Evolutionary conservation across 2,888 invertebrate genomes (phyloP), one percentile per base, ranked within the genome.

Genomic region (Euproctis similis): DNA sequence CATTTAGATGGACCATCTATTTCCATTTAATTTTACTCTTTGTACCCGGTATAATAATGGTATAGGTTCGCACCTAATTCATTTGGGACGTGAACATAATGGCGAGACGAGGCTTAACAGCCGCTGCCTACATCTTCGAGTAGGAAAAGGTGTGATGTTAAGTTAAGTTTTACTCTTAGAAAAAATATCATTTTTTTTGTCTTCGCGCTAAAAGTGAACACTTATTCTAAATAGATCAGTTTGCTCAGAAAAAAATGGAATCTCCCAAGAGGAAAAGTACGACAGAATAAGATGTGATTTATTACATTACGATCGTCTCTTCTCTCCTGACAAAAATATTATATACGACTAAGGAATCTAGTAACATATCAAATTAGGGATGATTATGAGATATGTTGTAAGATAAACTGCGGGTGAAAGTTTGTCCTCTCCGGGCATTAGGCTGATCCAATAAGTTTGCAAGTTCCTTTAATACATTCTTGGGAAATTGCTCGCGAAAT

Each of bases 381-480:
- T 53, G 46, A 49, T 58, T 51, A 49, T 39, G 34, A 35, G 34
- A 35, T 40, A 47, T 45, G 46, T 53, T 41, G 50, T 42, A 32
- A 39, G 39, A 44, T 46, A 41, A 54, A 53, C 50, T 50, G 29
- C 42, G 4, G 35, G 5, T 33, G 22, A 44, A 44, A 49, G 56
- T 43, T 58, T 53, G 20, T 29, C 32, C 37, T 42, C 36, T 52
- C 4, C 12, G 38, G 34, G 45, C 24, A 34, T 41, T 42, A 37
- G 43, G 45, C 40, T 43, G 44, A 52, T 56, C 47, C 41, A 46
- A 55, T 53, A 51, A 50, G 40, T 47, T 42, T 8, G 17, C 12
- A 40, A 56, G 45, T 27, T 26, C 39, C n/a, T n/a, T n/a, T n/a
- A n/a, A n/a, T n/a, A 37, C 34, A 27, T 40, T 41, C 43, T 54